Evolutionary conservation across 2,797 vertebrate genomes (phyloP), one percentile per base, ranked within the genome.

Genomic region (Microctenopoma steveboyesi): DNA sequence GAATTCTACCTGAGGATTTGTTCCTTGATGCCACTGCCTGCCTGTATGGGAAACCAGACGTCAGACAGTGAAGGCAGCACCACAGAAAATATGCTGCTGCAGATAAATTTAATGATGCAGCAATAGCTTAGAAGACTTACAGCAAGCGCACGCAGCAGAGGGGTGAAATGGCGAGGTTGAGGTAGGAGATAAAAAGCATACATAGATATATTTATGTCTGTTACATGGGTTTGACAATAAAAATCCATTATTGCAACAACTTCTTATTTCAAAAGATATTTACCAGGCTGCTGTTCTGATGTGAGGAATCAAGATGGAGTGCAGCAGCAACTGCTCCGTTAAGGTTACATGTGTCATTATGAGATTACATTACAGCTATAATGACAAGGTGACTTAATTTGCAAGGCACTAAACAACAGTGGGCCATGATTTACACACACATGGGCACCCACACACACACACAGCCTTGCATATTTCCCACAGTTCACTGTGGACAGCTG

Each of bases 81-180:
- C 13, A 66, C 14, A 62, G 52, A 64, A 55, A 82, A 81, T 51
- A 72, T 62, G 84, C 22, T 13, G 70, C 69, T 76, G 85, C 84
- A 81, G 76, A 85, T 76, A 72, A 78, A 83, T 18, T 77, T 84
- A 83, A 83, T 74, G 51, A 76, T 79, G 66, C 51, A 87, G 80
- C 53, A 79, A 81, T 43, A 40, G 71, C 52, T 3, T 7, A 62
- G 57, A 78, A 46, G 62, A 79, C 54, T 72, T 67, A 62, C 3
- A 62, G 43, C 16, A 60, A 65, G 22, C 2, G 60, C 45, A 45
- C 37, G 15, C 43, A 22, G 62, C 18, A 7, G 54, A 33, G 16
- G 40, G 15, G 51, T 58, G 47, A 5, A 53, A 49, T 11, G 25
- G 7, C 12, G 18, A 37, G 4, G 28, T 22, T 43, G 8, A 28